Evolutionary conservation across 2,113 vertebrate genomes (phyloP).

Genomic region (Rhea americana): DNA sequence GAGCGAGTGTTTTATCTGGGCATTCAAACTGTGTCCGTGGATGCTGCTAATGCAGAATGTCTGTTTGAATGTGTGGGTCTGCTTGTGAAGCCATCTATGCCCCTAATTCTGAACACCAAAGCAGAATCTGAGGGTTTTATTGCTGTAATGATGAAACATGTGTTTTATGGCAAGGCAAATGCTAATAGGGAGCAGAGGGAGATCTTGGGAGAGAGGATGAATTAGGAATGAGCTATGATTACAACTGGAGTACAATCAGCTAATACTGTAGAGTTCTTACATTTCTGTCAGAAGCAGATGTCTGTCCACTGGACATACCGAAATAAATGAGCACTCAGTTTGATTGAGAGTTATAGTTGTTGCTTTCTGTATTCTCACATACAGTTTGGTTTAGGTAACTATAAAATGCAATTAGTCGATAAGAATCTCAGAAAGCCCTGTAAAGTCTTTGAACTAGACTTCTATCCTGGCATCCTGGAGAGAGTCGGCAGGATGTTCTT

Average conservation of each 20-base stretch:
- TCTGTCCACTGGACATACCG: neutral
- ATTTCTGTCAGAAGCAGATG: neutral
- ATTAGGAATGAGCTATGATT: neutral
- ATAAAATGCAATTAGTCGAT: neutral
- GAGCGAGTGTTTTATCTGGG: neutral
- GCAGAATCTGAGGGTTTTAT: neutral
- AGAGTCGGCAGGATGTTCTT: neutral
- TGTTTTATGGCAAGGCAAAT: neutral
- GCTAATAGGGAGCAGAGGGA: neutral
- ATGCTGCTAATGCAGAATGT: neutral
- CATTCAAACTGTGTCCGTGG: neutral
- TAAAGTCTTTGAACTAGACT: neutral
- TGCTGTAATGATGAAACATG: neutral
- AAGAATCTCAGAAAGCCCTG: neutral
- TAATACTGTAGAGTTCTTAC: neutral
- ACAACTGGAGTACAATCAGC: neutral
- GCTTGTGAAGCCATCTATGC: neutral
- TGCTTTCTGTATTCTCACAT: neutral
- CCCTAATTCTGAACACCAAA: neutral
- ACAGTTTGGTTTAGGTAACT: neutral
- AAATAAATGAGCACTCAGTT: neutral
- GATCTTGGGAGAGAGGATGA: neutral
- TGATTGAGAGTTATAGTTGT: neutral
- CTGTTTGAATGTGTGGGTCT: neutral
- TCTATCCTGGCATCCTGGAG: neutral